A percentile compares a stretch with the other conserved stretches of the same genome.
These are phyloP conservation scores for Dascyllus trimaculatus DNA, from an alignment of 2,113 vertebrate genomes.

Conservation along the genomic window DNA sequence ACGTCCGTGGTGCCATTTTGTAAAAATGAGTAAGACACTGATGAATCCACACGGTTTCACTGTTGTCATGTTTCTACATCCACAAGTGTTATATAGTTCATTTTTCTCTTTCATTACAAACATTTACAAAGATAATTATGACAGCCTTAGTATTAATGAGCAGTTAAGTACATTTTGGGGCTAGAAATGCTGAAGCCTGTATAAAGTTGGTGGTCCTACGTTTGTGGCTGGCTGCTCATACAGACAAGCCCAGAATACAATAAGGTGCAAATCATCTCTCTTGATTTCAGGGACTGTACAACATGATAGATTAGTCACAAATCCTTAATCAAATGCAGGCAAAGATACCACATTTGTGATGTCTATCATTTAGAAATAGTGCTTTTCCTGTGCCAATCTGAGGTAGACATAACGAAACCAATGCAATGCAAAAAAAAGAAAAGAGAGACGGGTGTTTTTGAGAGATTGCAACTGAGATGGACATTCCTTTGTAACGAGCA, in stretches of 20 bases:
- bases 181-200: slow-evolving; percentile 62
- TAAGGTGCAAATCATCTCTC: slow-evolving; percentile 72
- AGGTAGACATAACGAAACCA: slow-evolving; percentile 79
- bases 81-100: slow-evolving; percentile 58
- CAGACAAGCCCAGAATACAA: slow-evolving; percentile 44
- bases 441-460: slow-evolving; percentile 16
- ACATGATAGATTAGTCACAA: slow-evolving; percentile 40
- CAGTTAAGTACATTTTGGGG: slow-evolving; percentile 42
- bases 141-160: slow-evolving; percentile 62
- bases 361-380: slow-evolving; percentile 62
- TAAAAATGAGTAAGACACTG: slow-evolving; percentile 76
- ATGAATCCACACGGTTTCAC: slow-evolving; percentile 75
- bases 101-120: slow-evolving; percentile 79
- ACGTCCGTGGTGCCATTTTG: slow-evolving; percentile 72
- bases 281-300: slow-evolving; percentile 56
- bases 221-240: slow-evolving; percentile 46
- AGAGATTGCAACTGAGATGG: slow-evolving; percentile 53
- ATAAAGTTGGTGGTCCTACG: slow-evolving; percentile 50
- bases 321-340: slow-evolving; percentile 45
- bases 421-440: slow-evolving; percentile 31
- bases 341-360: slow-evolving; percentile 46
- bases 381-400: slow-evolving; percentile 78
- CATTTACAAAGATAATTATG: slow-evolving; percentile 85
- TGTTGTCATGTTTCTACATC: slow-evolving; percentile 74
- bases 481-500: slow-evolving; percentile 38